Evolutionary conservation across 2,888 invertebrate genomes (phyloP).

Genomic region (Cephus sareptanus): DNA sequence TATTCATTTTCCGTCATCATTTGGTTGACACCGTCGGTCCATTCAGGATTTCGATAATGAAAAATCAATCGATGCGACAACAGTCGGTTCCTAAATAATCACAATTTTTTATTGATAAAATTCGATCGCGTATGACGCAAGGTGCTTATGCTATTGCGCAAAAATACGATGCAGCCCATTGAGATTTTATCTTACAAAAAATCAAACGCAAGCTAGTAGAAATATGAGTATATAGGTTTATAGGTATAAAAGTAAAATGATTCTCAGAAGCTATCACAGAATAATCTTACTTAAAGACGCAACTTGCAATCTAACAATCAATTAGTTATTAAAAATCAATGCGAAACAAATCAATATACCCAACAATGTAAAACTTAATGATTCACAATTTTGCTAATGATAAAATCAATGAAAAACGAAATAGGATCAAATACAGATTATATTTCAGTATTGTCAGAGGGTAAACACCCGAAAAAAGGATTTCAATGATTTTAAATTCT

Average conservation of each 20-base stretch:
- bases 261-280: not conserved
- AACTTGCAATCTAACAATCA: not conserved
- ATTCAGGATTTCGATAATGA: not conserved
- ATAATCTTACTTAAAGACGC: not conserved
- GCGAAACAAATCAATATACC: not conserved
- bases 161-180: not conserved
- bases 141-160: not conserved
- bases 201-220: not conserved
- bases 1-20: not conserved
- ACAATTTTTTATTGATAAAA: not conserved
- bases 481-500: slow-evolving; percentile 57
- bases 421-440: slow-evolving; percentile 67
- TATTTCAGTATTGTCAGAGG: slow-evolving; percentile 62
- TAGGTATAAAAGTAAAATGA: not conserved
- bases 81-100: no score
- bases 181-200: not conserved
- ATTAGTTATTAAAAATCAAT: not conserved
- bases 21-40: no score
- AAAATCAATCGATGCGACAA: no score
- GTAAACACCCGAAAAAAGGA: slow-evolving; percentile 68
- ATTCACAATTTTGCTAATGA: slow-evolving; percentile 32
- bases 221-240: not conserved
- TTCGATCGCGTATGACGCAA: not conserved
- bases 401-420: slow-evolving; percentile 64
- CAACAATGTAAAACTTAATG: not conserved